phyloP scores from a whole-genome alignment of 2,113 vertebrate species.

The Dicentrarchus labrax region DNA sequence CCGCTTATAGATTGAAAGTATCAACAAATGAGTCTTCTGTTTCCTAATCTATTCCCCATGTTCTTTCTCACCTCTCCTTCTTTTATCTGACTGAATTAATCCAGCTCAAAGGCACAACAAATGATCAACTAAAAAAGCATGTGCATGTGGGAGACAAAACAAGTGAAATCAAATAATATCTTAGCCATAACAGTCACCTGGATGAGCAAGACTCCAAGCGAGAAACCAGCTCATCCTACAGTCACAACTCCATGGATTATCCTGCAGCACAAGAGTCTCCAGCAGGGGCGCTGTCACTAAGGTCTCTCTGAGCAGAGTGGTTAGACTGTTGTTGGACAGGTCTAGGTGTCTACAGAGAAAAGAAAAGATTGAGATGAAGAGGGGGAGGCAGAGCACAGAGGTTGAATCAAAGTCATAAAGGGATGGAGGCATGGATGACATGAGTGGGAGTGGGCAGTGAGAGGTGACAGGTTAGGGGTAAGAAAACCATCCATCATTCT shows the following conservation, averaged over 20 bases:
- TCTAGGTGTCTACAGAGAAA: conserved; percentile 86
- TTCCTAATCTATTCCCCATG: background rate
- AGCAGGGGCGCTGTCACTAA: conserved; percentile 87
- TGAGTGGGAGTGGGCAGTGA: conserved; percentile 11
- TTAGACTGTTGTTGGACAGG: conserved; percentile 91
- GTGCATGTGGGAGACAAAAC: background rate
- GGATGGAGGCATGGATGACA: background rate
- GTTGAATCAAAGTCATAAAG: conserved; percentile 15
- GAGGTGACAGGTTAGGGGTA: conserved; percentile 11
- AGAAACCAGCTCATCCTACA: conserved; percentile 89
- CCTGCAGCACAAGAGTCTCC: conserved; percentile 91
- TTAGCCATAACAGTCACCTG: conserved; percentile 82
- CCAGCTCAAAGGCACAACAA: background rate
- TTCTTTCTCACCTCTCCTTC: background rate
- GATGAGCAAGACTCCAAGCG: conserved; percentile 85
- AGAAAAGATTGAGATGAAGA: conserved; percentile 12
- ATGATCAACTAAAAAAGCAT: background rate
- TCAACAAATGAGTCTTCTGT: background rate
- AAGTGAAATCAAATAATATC: background rate
- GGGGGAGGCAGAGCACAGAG: background rate
- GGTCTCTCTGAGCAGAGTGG: conserved; percentile 81
- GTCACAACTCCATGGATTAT: conserved; percentile 93
- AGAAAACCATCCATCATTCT: conserved; percentile 36
- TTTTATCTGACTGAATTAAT: background rate
- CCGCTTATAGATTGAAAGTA: conserved; percentile 13